Evolutionary conservation across 2,113 vertebrate genomes (phyloP), one percentile per base, ranked within the genome.

Genomic region (Antigone vipio): DNA sequence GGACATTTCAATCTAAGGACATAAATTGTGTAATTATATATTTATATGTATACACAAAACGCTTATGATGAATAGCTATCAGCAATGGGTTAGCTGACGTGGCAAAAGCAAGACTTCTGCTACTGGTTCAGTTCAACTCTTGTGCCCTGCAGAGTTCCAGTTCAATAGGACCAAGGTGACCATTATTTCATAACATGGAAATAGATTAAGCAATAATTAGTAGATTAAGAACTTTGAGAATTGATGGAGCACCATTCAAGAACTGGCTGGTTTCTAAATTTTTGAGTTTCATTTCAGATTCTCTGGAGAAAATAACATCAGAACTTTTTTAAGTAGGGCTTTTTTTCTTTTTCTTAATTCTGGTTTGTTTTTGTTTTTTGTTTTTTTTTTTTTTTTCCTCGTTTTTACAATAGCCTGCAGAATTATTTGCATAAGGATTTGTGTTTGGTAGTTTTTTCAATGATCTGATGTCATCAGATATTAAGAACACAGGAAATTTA

Each of bases 321-420:
- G 19, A n/a, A 12, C 7, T 40, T 79, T 29, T 72, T 35, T 6
- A 60, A 67, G 5, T 22, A n/a, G 4, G 5, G 0, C 1, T 12
- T 26, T 40, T 91, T 29, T 16, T 20, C 4, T 67, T 50, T 59
- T 53, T 67, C 8, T 68, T 82, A 27, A 26, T 55, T 34, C 2
- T 72, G 17, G 38, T 8, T 32, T 67, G 16, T 18, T 38, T 38
- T 38, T 40, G 40, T 40, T 40, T 40, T 40, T 40, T 40, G 10
- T 40, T 40, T 40, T 40, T 40, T 40, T 44, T 44, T 12, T 15
- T 44, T 17, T 44, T 63, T 50, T 34, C 6, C 5, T 38, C 72
- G 7, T 40, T 59, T 63, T 30, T 59, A 77, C 16, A 66, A 11
- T 35, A 66, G 49, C 30, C 4, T 12, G 44, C 13, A 88, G 24